phyloP scores from a whole-genome alignment of 2,888 invertebrate genomes.

The Nowickia ferox region DNA sequence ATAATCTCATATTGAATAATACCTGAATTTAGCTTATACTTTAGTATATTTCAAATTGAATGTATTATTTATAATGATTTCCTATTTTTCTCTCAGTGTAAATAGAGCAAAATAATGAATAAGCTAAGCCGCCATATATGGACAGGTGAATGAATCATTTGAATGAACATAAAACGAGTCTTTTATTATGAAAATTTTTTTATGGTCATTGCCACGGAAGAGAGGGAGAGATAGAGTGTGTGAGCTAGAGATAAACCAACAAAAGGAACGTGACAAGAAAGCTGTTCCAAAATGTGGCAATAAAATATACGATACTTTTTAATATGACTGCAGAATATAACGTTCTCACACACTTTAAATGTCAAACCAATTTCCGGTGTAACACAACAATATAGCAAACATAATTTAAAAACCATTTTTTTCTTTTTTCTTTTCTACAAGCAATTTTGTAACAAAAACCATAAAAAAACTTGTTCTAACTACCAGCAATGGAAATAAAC shows the following conservation, averaged over 20 bases:
- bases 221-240: background rate
- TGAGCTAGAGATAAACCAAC: background rate
- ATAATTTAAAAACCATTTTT: background rate
- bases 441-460: background rate
- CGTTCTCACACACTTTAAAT: conserved; percentile 26
- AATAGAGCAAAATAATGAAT: background rate
- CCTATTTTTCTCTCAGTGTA: background rate
- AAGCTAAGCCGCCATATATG: conserved; percentile 7
- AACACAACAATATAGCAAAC: background rate
- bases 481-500: background rate
- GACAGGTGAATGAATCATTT: conserved; percentile 53
- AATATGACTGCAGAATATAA: conserved; percentile 14
- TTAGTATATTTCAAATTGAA: no score
- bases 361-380: conserved; percentile 35
- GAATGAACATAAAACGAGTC: conserved; percentile 11
- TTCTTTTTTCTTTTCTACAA: background rate
- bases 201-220: conserved; percentile 43
- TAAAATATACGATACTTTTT: conserved; percentile 3
- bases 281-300: background rate
- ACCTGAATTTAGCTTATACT: no score
- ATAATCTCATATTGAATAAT: no score
- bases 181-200: conserved; percentile 4
- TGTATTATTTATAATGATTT: no score
- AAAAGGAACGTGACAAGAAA: background rate
- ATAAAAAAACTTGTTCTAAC: background rate